Evolutionary conservation across 2,113 vertebrate genomes (phyloP), one percentile per base, ranked within the genome.

Genomic region (Halichoeres trimaculatus): DNA sequence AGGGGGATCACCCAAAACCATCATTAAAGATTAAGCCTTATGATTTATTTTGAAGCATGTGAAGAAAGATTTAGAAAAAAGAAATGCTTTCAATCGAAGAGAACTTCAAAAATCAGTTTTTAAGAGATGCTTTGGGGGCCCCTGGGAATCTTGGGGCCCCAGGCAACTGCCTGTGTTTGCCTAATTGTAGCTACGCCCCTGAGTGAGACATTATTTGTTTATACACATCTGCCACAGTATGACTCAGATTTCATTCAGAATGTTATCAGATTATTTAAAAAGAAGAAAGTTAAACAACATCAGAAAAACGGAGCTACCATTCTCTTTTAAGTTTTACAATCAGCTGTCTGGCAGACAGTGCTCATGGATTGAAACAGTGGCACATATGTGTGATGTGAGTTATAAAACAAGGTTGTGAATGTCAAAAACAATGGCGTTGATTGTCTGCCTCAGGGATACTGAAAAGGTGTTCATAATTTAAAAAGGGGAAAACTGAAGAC

Each of bases 401-500:
- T 19, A 30, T 4, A 30, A 30, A 30, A 4, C 30, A 30, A 30
- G 3, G 30, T 30, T 43, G 13, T 14, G 17, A 16, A 48, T 48
- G 2, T 8, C n/a, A 20, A 48, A 48, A 13, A 10, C n/a, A 19
- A n/a, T n/a, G 7, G n/a, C 45, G 2, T n/a, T 8, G 7, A 48
- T 48, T 48, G 8, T 48, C 17, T n/a, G 1, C 19, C 19, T 48
- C 2, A 9, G n/a, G 10, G 5, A 10, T 20, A 8, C n/a, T 48
- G 19, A 47, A 19, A 8, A 7, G 7, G 19, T 19, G 5, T 8
- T n/a, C 5, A n/a, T 47, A n/a, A 19, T 8, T 2, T 12, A n/a
- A 69, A 62, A 67, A 50, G 10, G 60, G 60, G 6, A 14, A 12
- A 74, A 45, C 7, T 10, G 23, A 68, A 51, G 17, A 41, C 13